These are phyloP conservation scores for Aphaenogaster floridana DNA, from an alignment of 1,140 invertebrate species.

Conservation along the genomic window DNA sequence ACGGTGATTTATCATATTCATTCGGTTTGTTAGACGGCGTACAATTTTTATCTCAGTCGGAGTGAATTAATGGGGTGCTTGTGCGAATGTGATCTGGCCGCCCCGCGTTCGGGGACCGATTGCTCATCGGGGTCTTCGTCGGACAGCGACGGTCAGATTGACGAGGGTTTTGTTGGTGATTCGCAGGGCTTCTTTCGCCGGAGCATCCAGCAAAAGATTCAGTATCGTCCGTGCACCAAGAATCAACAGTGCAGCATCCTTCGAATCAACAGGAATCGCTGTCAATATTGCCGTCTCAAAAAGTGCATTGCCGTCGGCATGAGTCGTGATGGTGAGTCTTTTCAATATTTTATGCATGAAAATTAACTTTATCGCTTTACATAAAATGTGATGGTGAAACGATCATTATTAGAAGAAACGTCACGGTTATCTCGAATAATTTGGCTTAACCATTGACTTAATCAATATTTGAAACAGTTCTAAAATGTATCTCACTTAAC, in stretches of 20 bases:
- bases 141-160: constrained; percentile 84
- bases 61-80: constrained; percentile 86
- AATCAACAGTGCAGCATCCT: constrained; percentile 99
- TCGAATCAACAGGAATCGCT: constrained; percentile 98
- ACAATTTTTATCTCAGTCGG: constrained; percentile 13
- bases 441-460: neutral
- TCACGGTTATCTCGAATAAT: neutral
- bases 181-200: constrained; percentile 94
- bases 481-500: neutral
- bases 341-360: neutral
- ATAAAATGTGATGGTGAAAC: neutral
- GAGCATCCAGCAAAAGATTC: constrained; percentile 99
- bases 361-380: neutral
- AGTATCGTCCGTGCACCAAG: constrained; percentile 98
- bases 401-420: neutral
- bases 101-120: constrained; percentile 84
- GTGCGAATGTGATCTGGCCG: constrained; percentile 84
- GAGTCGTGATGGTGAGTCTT: constrained; percentile 97
- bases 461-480: neutral
- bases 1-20: neutral
- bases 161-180: constrained; percentile 86
- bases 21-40: constrained; percentile 31
- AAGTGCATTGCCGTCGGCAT: constrained; percentile 99
- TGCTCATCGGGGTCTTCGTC: constrained; percentile 84
- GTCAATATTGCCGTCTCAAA: constrained; percentile 98